Evolutionary conservation across 2,888 invertebrate genomes (phyloP).

Genomic region (Polietes domitor): DNA sequence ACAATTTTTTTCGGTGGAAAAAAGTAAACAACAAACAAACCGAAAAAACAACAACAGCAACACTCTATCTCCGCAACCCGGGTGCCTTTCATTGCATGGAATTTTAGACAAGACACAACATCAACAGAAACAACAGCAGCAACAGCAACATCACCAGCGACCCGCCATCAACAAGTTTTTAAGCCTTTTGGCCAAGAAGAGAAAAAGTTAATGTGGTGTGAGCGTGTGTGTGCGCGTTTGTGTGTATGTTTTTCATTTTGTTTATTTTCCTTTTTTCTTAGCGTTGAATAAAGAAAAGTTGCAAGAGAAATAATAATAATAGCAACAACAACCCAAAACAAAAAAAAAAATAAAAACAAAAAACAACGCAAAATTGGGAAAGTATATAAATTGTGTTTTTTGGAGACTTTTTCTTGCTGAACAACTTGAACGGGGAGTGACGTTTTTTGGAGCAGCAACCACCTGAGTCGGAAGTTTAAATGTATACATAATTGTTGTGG

Average conservation of each 20-base stretch:
- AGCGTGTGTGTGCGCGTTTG: not conserved
- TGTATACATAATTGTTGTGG: constrained; percentile 56
- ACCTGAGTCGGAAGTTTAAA: constrained; percentile 32
- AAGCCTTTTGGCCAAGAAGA: constrained; percentile 52
- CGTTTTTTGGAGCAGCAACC: constrained; percentile 12
- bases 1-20: not conserved
- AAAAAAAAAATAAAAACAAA: constrained; percentile 5
- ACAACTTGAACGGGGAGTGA: not conserved
- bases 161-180: constrained; percentile 46
- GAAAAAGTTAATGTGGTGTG: constrained; percentile 27
- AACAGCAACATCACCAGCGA: constrained; percentile 5
- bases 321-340: not conserved
- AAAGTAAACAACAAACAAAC: constrained; percentile 31
- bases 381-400: constrained; percentile 49
- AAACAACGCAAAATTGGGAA: constrained; percentile 47
- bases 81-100: constrained; percentile 29
- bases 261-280: constrained; percentile 43
- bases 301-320: constrained; percentile 19
- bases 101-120: constrained; percentile 27
- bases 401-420: constrained; percentile 51
- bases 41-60: not conserved
- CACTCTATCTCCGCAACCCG: constrained; percentile 29
- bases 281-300: constrained; percentile 54
- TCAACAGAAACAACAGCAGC: not conserved
- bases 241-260: constrained; percentile 21